A percentile compares a stretch with the other conserved stretches of the same genome.
Conservation (phyloP, 2,888 invertebrate species). For the Noctua comes region DNA sequence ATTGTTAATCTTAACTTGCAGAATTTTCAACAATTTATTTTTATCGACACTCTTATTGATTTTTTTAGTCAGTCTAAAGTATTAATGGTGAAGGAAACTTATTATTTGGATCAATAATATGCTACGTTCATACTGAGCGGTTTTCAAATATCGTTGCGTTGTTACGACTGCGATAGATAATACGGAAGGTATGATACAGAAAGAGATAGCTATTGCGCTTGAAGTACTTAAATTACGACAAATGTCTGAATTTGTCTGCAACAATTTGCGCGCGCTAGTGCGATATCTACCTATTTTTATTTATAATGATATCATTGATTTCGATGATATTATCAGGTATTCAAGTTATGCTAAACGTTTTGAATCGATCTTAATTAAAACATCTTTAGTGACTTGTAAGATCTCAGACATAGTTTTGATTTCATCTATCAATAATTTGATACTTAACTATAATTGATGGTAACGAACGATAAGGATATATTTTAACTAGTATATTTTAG, state of each 20-base stretch:
- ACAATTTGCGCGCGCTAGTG: no score
- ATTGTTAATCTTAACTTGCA: slow-evolving; percentile 19
- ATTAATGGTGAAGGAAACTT: slow-evolving; percentile 1
- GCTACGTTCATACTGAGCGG: no score
- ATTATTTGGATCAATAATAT: background rate
- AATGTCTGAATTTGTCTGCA: no score
- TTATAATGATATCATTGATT: no score
- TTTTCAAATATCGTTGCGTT: no score
- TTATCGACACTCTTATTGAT: background rate
- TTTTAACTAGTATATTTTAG: background rate
- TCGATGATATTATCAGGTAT: background rate
- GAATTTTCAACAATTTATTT: slow-evolving; percentile 11
- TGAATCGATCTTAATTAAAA: slow-evolving; percentile 2
- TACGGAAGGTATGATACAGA: no score
- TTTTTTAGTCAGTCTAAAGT: background rate
- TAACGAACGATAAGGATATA: background rate
- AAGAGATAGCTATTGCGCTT: no score
- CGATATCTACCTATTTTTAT: no score
- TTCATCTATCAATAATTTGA: slow-evolving; percentile 14
- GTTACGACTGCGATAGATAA: no score
- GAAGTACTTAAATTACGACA: no score
- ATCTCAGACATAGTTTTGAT: slow-evolving; percentile 14
- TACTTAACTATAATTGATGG: background rate
- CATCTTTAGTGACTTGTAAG: background rate
- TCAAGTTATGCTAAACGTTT: slow-evolving; percentile 14